Base-by-base conservation (phyloP, 2,888 invertebrate genomes). In the Morpho helenor region DNA sequence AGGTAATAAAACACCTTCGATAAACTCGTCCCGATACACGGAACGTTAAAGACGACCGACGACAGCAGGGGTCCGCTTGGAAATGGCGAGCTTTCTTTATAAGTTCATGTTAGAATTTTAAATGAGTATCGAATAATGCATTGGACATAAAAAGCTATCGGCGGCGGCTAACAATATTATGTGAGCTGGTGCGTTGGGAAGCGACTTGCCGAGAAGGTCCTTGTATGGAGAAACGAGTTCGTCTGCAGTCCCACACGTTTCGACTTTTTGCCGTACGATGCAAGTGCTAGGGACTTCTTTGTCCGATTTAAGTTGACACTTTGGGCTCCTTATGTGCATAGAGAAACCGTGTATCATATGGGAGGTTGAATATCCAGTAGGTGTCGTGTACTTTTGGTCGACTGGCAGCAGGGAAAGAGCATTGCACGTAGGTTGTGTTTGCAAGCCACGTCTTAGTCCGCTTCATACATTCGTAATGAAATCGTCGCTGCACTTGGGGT, bases 61-160 rank as follows among this genome's bases (percentile, higher is more conserved):
- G 75, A 76, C 87, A 81, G 84, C 87, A 79, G 85, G 84, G 82
- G 79, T 80, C 76, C 81, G 79, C 70, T 78, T 81, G 76, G 85
- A 87, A 89, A 88, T 89, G 88, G 88, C 87, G 68, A 82, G 75
- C 82, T 87, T 84, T 85, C 87, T 87, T 86, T 87, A 87, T 85
- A 87, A 80, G 88, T 73, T 80, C 83, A 87, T 84, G 87, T 89
- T 90, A 90, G 89, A 89, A 89, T 90, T 90, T 90, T 87, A 90
- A 90, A 90, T 89, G 88, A 88, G 88, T 82, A 87, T 89, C 89
- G 88, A 90, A 90, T 89, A 89, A 90, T 90, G 88, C 88, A 89
- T 88, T 80, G 82, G 82, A 82, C 84, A 87, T 88, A 89, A 90
- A 90, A 90, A 90, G 87, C 87, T 87, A 89, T 89, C 88, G 85